Base-by-base conservation (phyloP, 2,113 vertebrate genomes). In the Nanorana parkeri region DNA sequence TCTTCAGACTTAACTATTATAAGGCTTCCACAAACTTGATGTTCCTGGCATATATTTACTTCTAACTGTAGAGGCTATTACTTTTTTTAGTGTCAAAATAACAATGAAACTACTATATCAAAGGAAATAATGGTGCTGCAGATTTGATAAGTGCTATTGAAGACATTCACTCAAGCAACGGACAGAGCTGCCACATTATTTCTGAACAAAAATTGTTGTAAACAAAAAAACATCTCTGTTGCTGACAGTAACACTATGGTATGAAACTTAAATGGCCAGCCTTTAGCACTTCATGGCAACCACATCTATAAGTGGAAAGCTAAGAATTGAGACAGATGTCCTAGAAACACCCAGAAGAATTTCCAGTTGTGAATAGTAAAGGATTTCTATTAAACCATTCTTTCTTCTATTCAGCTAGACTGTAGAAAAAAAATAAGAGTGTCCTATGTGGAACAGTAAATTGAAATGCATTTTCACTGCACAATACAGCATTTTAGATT, bases 1-100 rank as follows among this genome's bases (percentile, higher is more conserved):
- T 60, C 17, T 58, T n/a, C 26, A 32, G 4, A 47, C 41, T 26
- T 15, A 17, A 72, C 69, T 58, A 73, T 58, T 56, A 32, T 28
- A 32, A 13, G 23, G 68, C 21, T 72, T 55, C 68, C 28, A 29
- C 5, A 69, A 69, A 52, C 17, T 72, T 17, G 28, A 36, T 60
- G 71, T 36, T n/a, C 3, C 55, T 36, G 28, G 1, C 58, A 74
- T 74, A 74, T 74, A 74, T 74, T 74, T 72, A 55, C 51, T 56
- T 74, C 8, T 21, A 60, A 74, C 29, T 60, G 55, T 60, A 55
- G 19, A n/a, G 11, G 54, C 28, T 60, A 74, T 60, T 36, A 60
- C 32, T 60, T 60, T 13, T n/a, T 60, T 32, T 74, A 60, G 20
- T 74, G 55, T 58, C 71, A 74, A 74, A 74, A 74, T 74, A 60